Evolutionary conservation across 2,797 vertebrate genomes (phyloP), one percentile per base, ranked within the genome.

Genomic region (Limosa lapponica): DNA sequence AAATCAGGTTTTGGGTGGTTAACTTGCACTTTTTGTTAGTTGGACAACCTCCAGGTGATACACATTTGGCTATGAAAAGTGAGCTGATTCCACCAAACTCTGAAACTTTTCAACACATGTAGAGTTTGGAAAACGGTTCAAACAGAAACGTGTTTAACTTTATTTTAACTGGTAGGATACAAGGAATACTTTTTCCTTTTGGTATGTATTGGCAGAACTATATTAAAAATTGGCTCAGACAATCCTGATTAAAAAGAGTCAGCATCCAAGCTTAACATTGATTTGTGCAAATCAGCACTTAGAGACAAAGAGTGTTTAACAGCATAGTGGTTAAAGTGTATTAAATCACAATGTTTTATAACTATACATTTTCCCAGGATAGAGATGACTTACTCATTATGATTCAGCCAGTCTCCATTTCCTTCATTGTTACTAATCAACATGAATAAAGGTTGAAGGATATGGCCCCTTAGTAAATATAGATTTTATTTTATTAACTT

Each of bases 401-500:
- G 28, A 74, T 90, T 88, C 62, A 69, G 19, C 7, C 58, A 52
- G 41, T 65, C 37, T 88, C 57, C 30, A 55, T 7, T 67, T 73
- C 36, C 37, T 85, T 86, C 62, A 36, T 13, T 41, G 20, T 37
- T 92, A n/a, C 48, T 72, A 88, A 73, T 43, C 22, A 79, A 32
- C 30, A 69, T 4, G 25, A 86, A 61, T 58, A 66, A 88, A 86
- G 1, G 3, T 48, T 86, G 52, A 85, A 85, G 4, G 32, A 32
- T 84, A 79, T 80, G 16, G 15, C 16, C 24, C 8, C 54, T 73
- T 79, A 51, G 25, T 41, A 87, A 91, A 87, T 80, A 66, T 2
- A 70, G 41, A 84, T 95, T 95, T 87, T 24, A 73, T 74, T 93
- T 77, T 89, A 87, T 86, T 87, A 73, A 32, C 30, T 78, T 44